Conservation (phyloP, 2,797 vertebrate genomes). For the Acomys russatus region DNA sequence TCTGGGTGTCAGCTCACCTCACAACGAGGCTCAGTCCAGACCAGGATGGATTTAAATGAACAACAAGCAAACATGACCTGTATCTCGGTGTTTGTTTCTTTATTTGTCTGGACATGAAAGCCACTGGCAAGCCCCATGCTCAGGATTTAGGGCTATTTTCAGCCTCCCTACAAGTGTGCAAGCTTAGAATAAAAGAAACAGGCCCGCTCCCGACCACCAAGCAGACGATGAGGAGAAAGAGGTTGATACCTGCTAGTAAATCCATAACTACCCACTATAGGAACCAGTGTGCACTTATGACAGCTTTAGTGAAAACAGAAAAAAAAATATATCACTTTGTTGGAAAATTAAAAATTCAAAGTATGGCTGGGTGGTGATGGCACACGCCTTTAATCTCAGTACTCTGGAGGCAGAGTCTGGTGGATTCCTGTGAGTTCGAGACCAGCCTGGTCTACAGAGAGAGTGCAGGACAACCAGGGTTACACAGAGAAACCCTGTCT, state of each 20-base stretch:
- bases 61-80: background rate
- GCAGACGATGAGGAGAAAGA: background rate
- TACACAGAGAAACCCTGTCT: background rate
- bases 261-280: background rate
- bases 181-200: background rate
- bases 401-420: background rate
- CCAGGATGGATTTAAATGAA: background rate
- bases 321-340: background rate
- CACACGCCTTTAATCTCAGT: background rate
- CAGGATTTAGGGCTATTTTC: background rate
- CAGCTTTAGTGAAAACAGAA: background rate
- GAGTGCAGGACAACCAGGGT: background rate
- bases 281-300: background rate
- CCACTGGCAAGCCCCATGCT: background rate
- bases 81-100: background rate
- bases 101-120: background rate
- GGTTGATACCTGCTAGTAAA: background rate
- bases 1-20: background rate
- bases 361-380: background rate
- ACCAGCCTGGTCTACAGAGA: background rate
- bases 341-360: constrained; percentile 30
- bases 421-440: background rate
- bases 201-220: background rate
- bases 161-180: background rate
- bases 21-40: background rate